Evolutionary conservation across 2,113 vertebrate genomes (phyloP).

Genomic region (Thamnophis sirtalis): DNA sequence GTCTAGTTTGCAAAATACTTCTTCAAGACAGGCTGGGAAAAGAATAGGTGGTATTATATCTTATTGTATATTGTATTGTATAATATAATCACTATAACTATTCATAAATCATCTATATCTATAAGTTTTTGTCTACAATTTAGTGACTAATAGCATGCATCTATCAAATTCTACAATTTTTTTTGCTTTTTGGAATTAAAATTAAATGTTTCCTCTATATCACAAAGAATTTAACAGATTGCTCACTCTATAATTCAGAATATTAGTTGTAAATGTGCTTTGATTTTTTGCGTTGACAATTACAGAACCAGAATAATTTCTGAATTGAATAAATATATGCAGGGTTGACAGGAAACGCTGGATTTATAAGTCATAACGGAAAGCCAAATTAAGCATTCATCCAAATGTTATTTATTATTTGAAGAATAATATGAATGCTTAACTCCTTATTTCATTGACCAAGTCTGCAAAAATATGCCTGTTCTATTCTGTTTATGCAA

Average conservation of each 20-base stretch:
- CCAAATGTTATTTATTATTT: slow-evolving; percentile 9
- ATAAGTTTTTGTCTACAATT: background rate
- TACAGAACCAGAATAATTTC: slow-evolving; percentile 28
- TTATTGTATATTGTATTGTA: too few species aligned
- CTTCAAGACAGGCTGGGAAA: too few species aligned
- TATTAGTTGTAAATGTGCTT: slow-evolving; percentile 15
- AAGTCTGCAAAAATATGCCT: background rate
- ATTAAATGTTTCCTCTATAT: slow-evolving; percentile 16
- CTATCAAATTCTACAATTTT: slow-evolving; percentile 1
- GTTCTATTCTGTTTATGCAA: background rate
- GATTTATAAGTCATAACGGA: slow-evolving; percentile 13
- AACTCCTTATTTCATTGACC: background rate
- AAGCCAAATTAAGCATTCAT: background rate
- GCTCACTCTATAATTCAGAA: slow-evolving; percentile 6
- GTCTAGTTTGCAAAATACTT: too few species aligned
- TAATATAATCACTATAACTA: too few species aligned
- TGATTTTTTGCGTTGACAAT: slow-evolving; percentile 25
- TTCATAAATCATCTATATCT: too few species aligned
- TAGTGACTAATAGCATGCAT: background rate
- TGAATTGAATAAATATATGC: slow-evolving; percentile 25
- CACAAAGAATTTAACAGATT: background rate
- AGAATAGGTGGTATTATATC: too few species aligned
- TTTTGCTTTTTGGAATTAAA: background rate
- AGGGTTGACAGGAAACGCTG: background rate
- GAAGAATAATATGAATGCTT: background rate